Percentiles rank a stretch among this genome's conserved stretches.
phyloP scores from a whole-genome alignment of 1,140 invertebrate genomes.

The Atta cephalotes region DNA sequence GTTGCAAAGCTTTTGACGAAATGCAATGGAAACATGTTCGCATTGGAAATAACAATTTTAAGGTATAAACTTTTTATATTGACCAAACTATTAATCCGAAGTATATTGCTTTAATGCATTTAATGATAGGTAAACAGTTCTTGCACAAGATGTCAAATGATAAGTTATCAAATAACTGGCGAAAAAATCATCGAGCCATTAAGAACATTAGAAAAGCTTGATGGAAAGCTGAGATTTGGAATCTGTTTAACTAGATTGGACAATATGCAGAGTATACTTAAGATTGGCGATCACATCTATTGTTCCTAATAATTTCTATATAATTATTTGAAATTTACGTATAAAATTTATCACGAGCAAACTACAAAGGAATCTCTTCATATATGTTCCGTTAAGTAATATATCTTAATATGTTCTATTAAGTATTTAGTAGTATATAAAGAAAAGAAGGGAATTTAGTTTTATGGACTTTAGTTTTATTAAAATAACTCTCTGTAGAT shows the following conservation, averaged over 20 bases:
- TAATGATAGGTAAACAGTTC: conserved; percentile 89
- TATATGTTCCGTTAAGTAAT: no score
- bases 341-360: not conserved
- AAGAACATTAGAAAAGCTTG: conserved; percentile 91
- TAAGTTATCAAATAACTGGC: conserved; percentile 95
- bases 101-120: conserved; percentile 9
- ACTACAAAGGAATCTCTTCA: not conserved
- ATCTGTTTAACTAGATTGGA: conserved; percentile 88
- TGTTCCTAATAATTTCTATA: conserved; percentile 8
- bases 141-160: conserved; percentile 97
- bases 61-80: conserved; percentile 84
- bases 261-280: conserved; percentile 69
- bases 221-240: conserved; percentile 92
- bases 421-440: not conserved
- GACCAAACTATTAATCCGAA: not conserved
- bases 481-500: no score
- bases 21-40: conserved; percentile 89
- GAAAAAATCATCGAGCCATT: conserved; percentile 93
- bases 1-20: conserved; percentile 91
- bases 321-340: conserved; percentile 15
- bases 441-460: no score
- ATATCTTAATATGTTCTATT: not conserved
- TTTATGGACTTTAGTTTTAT: no score
- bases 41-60: conserved; percentile 90
- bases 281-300: conserved; percentile 78